These are phyloP conservation scores for Drosophila setifemur DNA, from an alignment of 1,140 invertebrate genomes.

Conservation along the genomic window DNA sequence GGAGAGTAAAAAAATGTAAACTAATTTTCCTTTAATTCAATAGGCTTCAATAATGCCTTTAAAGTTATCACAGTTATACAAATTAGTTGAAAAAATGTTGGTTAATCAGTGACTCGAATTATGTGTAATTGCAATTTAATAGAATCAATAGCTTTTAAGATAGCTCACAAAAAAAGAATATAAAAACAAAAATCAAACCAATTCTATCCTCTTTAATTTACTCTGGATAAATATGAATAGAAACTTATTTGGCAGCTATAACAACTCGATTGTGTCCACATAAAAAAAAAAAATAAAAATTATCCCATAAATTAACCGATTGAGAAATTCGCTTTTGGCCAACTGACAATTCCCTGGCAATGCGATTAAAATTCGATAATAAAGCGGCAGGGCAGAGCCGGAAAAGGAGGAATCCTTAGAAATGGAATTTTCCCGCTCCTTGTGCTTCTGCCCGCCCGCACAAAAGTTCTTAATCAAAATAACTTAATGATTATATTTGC, in stretches of 20 bases:
- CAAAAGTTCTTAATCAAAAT: conserved; percentile 77
- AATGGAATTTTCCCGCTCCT: conserved; percentile 23
- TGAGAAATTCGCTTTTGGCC: not conserved
- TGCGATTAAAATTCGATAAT: conserved; percentile 38
- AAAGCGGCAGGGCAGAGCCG: not conserved
- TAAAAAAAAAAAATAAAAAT: conserved; percentile 36
- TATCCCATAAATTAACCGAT: conserved; percentile 7
- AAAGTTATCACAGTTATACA: not conserved
- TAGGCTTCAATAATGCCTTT: not conserved
- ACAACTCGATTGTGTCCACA: conserved; percentile 23
- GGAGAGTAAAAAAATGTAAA: too few species aligned
- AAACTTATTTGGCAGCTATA: conserved; percentile 12
- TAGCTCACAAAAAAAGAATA: too few species aligned
- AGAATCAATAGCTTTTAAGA: too few species aligned
- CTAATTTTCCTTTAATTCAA: not conserved
- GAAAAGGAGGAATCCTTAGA: conserved; percentile 10
- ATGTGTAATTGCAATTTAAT: too few species aligned
- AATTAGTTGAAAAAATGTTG: not conserved
- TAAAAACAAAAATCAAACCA: not conserved
- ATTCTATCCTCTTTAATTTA: not conserved
- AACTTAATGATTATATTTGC: conserved; percentile 80
- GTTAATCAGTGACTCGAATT: too few species aligned
- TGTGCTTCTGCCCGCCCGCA: conserved; percentile 27
- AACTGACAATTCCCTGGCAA: conserved; percentile 24
- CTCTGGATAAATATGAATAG: not conserved